phyloP scores from a whole-genome alignment of 2,797 vertebrate species.

The Nyctibius grandis region DNA sequence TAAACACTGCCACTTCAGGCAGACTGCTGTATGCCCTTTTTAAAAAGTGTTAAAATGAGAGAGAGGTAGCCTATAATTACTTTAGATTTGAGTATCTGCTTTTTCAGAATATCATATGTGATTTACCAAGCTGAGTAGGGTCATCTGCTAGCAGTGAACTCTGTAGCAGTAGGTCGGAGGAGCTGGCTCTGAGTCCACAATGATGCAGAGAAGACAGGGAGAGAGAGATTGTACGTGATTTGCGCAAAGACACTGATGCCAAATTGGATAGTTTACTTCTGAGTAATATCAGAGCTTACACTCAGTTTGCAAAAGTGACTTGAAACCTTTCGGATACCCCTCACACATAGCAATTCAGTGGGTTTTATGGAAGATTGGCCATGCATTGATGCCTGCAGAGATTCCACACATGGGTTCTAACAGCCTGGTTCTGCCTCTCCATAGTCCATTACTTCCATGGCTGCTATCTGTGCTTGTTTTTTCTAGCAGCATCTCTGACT shows the following conservation, averaged over 20 bases:
- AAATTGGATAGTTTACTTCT: not conserved
- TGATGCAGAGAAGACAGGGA: not conserved
- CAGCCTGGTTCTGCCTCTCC: not conserved
- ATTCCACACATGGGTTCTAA: not conserved
- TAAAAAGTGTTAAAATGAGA: not conserved
- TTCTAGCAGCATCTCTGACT: not conserved
- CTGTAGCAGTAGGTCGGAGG: not conserved
- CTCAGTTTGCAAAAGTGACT: not conserved
- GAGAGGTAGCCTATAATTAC: not conserved
- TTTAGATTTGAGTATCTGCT: not conserved
- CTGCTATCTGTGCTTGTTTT: not conserved
- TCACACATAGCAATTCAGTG: not conserved
- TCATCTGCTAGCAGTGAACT: not conserved
- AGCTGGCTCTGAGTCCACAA: not conserved
- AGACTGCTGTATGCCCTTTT: not conserved
- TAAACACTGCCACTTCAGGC: not conserved
- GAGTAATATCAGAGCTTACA: not conserved
- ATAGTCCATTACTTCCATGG: not conserved
- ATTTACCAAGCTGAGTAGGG: not conserved
- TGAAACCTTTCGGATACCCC: not conserved
- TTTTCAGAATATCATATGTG: not conserved
- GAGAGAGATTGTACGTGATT: not conserved
- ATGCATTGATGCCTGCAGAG: not conserved
- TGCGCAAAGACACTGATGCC: not conserved
- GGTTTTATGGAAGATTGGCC: not conserved